phyloP scores from a whole-genome alignment of 1,140 invertebrate species.

The Thaumetopoea pityocampa region DNA sequence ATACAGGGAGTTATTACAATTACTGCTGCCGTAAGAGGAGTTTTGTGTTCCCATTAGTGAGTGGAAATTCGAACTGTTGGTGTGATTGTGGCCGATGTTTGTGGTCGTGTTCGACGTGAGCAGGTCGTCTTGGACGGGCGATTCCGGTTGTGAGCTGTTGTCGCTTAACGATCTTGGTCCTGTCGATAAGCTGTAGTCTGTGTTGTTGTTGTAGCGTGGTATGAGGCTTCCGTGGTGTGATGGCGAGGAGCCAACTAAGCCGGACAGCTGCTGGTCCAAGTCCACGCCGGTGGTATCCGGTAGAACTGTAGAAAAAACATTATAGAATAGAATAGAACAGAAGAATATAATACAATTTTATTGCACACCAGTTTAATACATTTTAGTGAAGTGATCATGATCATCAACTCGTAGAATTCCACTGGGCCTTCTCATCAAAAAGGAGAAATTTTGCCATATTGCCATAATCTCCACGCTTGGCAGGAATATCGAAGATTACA shows the following conservation, averaged over 20 bases:
- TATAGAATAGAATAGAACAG: not conserved
- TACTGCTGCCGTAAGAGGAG: constrained; percentile 70
- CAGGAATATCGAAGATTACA: too few species aligned
- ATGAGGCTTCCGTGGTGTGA: constrained; percentile 72
- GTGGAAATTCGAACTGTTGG: constrained; percentile 80
- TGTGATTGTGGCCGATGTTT: constrained; percentile 79
- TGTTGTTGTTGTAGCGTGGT: constrained; percentile 77
- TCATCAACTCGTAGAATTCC: too few species aligned
- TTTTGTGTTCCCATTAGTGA: constrained; percentile 75
- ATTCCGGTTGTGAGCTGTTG: constrained; percentile 88
- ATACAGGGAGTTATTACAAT: constrained; percentile 82
- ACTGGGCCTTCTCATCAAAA: too few species aligned
- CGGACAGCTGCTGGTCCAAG: constrained; percentile 85
- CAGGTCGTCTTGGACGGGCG: constrained; percentile 86
- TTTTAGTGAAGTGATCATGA: too few species aligned
- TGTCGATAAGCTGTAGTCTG: constrained; percentile 68
- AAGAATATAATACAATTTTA: too few species aligned
- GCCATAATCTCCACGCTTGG: too few species aligned
- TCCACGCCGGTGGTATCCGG: constrained; percentile 85
- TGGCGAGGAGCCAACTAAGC: constrained; percentile 79
- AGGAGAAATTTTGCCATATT: too few species aligned
- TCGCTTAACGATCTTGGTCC: constrained; percentile 85
- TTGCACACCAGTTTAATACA: too few species aligned
- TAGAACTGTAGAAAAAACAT: constrained; percentile 76
- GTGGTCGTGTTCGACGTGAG: constrained; percentile 77